Conservation (phyloP, 2,888 invertebrate genomes). For the Lepidochrysops patricia region DNA sequence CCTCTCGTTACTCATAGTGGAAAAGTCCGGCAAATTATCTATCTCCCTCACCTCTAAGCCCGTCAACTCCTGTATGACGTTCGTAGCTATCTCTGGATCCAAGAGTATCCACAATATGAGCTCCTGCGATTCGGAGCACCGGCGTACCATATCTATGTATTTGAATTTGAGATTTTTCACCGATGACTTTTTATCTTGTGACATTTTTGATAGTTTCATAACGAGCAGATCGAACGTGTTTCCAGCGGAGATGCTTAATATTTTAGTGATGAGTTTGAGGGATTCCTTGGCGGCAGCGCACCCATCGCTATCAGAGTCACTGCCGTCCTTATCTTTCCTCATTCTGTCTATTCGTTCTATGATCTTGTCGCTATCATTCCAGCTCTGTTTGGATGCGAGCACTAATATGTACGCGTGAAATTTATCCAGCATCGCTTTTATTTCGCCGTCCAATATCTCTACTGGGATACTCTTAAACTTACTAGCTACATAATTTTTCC, state of each 20-base stretch:
- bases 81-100: constrained; percentile 49
- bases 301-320: constrained; percentile 36
- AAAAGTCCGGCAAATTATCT: constrained; percentile 41
- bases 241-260: constrained; percentile 44
- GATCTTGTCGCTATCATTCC: constrained; percentile 41
- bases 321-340: constrained; percentile 32
- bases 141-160: constrained; percentile 50
- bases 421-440: constrained; percentile 52
- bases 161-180: constrained; percentile 54
- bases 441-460: constrained; percentile 50
- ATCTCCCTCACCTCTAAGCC: constrained; percentile 41
- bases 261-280: constrained; percentile 44
- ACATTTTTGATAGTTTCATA: constrained; percentile 51
- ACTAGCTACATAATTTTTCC: constrained; percentile 51
- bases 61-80: constrained; percentile 53
- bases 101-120: constrained; percentile 46
- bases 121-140: constrained; percentile 52
- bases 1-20: constrained; percentile 36
- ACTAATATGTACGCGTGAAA: constrained; percentile 57
- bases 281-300: constrained; percentile 44
- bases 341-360: constrained; percentile 49
- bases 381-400: constrained; percentile 42
- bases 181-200: constrained; percentile 45
- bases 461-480: constrained; percentile 54
- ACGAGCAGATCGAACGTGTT: constrained; percentile 54